Evolutionary conservation across 2,113 vertebrate species (phyloP).

Genomic region (Craseonycteris thonglongyai): DNA sequence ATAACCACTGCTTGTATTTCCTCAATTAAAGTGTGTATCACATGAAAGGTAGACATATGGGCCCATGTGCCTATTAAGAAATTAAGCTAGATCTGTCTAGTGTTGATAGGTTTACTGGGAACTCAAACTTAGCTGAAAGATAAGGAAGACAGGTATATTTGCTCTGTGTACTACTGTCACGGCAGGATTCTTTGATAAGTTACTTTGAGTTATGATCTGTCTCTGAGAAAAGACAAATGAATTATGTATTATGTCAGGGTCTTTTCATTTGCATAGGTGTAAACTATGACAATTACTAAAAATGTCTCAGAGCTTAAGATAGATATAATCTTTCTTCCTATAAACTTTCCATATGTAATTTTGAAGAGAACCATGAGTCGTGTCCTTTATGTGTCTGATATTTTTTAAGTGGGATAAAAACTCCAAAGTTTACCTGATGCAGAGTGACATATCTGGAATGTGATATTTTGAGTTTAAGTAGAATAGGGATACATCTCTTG

Average conservation of each 20-base stretch:
- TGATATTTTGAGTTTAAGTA: constrained; percentile 25
- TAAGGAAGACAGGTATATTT: background rate
- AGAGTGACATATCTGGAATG: background rate
- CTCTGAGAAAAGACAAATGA: background rate
- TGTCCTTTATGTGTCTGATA: constrained; percentile 18
- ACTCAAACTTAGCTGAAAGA: background rate
- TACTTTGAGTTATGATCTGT: background rate
- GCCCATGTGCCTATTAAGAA: background rate
- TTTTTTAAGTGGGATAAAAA: constrained; percentile 39
- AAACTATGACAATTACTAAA: constrained; percentile 36
- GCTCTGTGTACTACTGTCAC: background rate
- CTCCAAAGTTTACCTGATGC: constrained; percentile 15
- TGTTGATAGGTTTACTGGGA: background rate
- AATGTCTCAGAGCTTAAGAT: constrained; percentile 3
- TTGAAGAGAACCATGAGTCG: constrained; percentile 42
- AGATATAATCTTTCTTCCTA: constrained; percentile 14
- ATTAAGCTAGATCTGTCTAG: background rate
- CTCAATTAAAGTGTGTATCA: background rate
- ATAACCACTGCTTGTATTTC: background rate
- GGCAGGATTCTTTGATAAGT: background rate
- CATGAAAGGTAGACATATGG: background rate
- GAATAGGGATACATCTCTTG: background rate
- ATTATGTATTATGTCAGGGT: background rate
- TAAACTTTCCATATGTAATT: constrained; percentile 26
- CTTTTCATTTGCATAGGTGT: constrained; percentile 18